Conservation (phyloP, 2,888 invertebrate species). For the Portevinia maculata region DNA sequence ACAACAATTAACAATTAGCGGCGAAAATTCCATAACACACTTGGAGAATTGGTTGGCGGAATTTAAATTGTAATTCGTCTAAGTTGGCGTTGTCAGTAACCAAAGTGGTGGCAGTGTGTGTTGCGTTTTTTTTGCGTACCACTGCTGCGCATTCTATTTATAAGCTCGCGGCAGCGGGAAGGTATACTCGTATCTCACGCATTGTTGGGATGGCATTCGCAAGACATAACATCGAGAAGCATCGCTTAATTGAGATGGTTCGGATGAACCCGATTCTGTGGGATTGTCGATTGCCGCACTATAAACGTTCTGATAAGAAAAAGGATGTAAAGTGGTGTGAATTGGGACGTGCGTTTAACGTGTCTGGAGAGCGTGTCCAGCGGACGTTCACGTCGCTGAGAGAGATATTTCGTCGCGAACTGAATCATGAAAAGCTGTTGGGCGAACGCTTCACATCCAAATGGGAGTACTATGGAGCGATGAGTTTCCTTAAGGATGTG, state of each 20-base stretch:
- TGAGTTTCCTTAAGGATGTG: conserved; percentile 81
- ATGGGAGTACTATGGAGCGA: conserved; percentile 81
- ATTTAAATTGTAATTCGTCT: conserved; percentile 40
- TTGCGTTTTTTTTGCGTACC: conserved; percentile 48
- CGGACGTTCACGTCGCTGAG: conserved; percentile 80
- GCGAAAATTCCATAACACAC: conserved; percentile 35
- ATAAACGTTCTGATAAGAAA: conserved; percentile 81
- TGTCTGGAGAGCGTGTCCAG: conserved; percentile 81
- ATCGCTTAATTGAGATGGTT: conserved; percentile 81
- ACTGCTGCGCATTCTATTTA: conserved; percentile 69
- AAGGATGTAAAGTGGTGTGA: conserved; percentile 82
- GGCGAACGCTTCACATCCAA: conserved; percentile 81
- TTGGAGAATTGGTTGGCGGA: neutral
- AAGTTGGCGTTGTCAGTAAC: conserved; percentile 23
- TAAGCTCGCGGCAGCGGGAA: conserved; percentile 20
- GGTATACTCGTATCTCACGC: conserved; percentile 34
- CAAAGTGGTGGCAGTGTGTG: conserved; percentile 40
- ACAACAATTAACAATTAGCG: conserved; percentile 21
- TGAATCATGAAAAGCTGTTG: conserved; percentile 81
- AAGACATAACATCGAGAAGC: conserved; percentile 81
- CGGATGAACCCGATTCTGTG: conserved; percentile 81
- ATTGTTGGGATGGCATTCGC: conserved; percentile 79
- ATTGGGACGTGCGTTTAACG: conserved; percentile 80
- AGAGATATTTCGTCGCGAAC: conserved; percentile 80
- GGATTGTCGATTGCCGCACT: conserved; percentile 81